A percentile compares a stretch with the other conserved stretches of the same genome.
Conservation (phyloP, 2,797 vertebrate species). For the Gymnothorax javanicus region DNA sequence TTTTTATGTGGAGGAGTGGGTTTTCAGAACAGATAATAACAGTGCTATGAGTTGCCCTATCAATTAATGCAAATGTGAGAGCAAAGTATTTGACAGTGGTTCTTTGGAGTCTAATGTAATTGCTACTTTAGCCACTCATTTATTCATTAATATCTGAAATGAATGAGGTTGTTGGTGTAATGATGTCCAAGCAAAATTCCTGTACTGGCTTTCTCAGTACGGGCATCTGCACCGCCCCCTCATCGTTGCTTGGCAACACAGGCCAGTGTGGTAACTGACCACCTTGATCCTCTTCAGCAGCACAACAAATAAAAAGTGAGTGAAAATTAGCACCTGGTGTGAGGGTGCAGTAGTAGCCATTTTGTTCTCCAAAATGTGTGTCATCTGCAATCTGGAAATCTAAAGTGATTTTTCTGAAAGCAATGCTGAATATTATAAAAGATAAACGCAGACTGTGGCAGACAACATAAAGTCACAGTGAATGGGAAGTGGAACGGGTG, state of each 20-base stretch:
- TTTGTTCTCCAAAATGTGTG: neutral
- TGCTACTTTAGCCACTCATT: neutral
- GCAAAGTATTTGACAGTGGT: neutral
- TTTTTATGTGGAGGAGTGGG: neutral
- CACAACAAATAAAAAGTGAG: neutral
- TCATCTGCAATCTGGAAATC: neutral
- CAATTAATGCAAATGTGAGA: neutral
- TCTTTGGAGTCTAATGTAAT: neutral
- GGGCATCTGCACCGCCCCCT: no score
- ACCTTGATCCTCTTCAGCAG: no score
- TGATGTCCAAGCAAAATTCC: neutral
- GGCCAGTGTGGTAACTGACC: no score
- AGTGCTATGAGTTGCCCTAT: conserved; percentile 1
- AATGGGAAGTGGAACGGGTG: neutral
- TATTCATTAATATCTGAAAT: neutral
- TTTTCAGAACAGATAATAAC: conserved; percentile 2
- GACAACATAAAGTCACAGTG: neutral
- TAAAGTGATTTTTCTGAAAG: neutral
- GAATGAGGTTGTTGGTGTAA: neutral
- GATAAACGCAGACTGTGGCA: neutral
- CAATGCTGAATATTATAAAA: neutral
- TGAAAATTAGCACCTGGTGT: neutral
- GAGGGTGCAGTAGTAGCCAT: neutral
- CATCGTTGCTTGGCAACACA: no score
- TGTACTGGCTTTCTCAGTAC: neutral